Evolutionary conservation across 1,140 invertebrate species (phyloP).

Genomic region (Lepidurus couesii): DNA sequence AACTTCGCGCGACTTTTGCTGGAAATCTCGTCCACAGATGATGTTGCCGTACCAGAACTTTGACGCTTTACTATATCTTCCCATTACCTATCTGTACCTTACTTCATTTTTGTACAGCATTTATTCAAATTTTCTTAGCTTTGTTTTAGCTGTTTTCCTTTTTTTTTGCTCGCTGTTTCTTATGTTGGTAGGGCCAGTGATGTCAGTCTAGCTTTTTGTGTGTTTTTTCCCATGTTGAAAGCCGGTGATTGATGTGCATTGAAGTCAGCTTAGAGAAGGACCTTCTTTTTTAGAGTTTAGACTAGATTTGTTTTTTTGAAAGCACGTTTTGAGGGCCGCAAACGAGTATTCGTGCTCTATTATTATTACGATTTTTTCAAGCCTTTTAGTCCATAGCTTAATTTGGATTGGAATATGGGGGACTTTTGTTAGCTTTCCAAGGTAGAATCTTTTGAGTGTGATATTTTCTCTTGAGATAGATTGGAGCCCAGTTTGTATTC

Average conservation of each 20-base stretch:
- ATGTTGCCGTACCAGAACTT: not conserved
- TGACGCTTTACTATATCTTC: constrained; percentile 19
- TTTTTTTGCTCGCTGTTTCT: constrained; percentile 1
- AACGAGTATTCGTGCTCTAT: not conserved
- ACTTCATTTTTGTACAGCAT: constrained; percentile 8
- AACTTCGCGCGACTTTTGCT: not conserved
- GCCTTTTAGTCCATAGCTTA: not conserved
- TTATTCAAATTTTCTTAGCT: not conserved
- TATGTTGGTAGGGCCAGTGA: not conserved
- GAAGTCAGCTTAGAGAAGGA: not conserved
- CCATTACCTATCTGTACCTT: not conserved
- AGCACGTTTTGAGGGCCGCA: not conserved
- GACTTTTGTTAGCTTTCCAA: not conserved
- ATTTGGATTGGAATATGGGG: not conserved
- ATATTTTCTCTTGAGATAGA: constrained; percentile 20
- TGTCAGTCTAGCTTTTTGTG: constrained; percentile 3
- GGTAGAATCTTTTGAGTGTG: constrained; percentile 8
- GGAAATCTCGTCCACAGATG: not conserved
- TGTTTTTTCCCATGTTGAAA: constrained; percentile 1
- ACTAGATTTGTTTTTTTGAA: not conserved
- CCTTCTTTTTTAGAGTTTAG: not conserved
- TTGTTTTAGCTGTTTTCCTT: not conserved
- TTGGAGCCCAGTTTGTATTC: not conserved
- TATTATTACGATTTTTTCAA: not conserved
- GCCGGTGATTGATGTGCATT: constrained; percentile 2